Base-by-base conservation (phyloP, 2,888 invertebrate genomes). In the Melitaea athalia region DNA sequence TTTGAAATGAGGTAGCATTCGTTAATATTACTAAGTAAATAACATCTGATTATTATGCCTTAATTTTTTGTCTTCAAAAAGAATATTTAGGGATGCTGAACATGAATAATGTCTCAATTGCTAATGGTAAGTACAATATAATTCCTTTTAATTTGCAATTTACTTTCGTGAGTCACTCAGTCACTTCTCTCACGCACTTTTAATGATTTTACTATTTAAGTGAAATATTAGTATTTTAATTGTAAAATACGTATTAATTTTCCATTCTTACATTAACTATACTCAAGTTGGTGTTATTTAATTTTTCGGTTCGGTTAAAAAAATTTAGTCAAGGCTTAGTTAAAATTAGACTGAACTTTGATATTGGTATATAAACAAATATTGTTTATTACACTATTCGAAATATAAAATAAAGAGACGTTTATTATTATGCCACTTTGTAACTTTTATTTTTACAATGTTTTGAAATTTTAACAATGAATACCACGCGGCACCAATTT, bases 1-100 rank as follows among this genome's bases (percentile, higher is more conserved):
- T 72, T 81, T 88, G 87, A 86, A 79, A 92, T 92, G 91, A 85
- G 91, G 86, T 92, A 92, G 91, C 91, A 86, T 76, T 80, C 79
- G 79, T 78, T 77, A 79, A 78, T 72, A 73, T 76, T 74, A 66
- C 77, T 77, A 75, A 80, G 72, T 74, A 77, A 80, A 77, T 77
- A 86, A 82, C 83, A 86, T 79, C 84, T 80, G 78, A 82, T 74
- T 91, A 91, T 85, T 91, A 92, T 92, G 91, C 86, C 91, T 86
- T 92, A 89, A 89, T 79, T 83, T 85, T 68, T 86, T 85, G 81
- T 87, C 81, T 81, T 81, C 81, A 74, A 81, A 83, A 80, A 81
- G 76, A 81, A 79, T 72, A 81, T 80, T 81, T 86, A 87, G 89
- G 87, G 87, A 89, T 91, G 88, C 89, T 89, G 85, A 91, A 87